These are phyloP conservation scores for Bubo bubo DNA, from an alignment of 2,113 vertebrate species.

Conservation along the genomic window DNA sequence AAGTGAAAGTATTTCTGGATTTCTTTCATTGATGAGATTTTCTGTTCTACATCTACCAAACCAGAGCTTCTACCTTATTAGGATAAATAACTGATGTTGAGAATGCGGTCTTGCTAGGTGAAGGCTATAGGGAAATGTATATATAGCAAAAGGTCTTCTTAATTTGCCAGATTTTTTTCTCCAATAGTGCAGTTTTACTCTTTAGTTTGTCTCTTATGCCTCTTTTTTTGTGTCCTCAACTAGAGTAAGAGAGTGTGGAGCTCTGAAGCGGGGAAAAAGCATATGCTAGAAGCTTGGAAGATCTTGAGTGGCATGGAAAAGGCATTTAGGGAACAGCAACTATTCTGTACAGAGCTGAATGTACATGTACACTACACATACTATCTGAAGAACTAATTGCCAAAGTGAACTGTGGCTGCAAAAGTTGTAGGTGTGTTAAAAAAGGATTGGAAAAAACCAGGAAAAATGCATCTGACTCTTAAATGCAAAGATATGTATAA, in stretches of 20 bases:
- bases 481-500: background rate
- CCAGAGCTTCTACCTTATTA: background rate
- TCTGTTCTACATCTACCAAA: background rate
- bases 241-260: background rate
- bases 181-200: background rate
- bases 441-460: background rate
- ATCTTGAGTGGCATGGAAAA: background rate
- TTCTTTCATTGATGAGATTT: background rate
- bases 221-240: background rate
- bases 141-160: background rate
- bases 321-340: background rate
- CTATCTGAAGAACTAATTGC: background rate
- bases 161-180: background rate
- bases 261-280: background rate
- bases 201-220: background rate
- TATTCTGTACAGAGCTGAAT: fast-evolving
- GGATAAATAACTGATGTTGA: background rate
- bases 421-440: background rate
- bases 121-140: background rate
- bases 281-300: background rate
- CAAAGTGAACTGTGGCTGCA: background rate
- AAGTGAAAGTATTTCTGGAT: background rate
- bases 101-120: background rate
- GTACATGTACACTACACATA: fast-evolving
- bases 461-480: background rate